These are phyloP conservation scores for Xiphophorus hellerii DNA, from an alignment of 2,113 vertebrate species.

Conservation along the genomic window DNA sequence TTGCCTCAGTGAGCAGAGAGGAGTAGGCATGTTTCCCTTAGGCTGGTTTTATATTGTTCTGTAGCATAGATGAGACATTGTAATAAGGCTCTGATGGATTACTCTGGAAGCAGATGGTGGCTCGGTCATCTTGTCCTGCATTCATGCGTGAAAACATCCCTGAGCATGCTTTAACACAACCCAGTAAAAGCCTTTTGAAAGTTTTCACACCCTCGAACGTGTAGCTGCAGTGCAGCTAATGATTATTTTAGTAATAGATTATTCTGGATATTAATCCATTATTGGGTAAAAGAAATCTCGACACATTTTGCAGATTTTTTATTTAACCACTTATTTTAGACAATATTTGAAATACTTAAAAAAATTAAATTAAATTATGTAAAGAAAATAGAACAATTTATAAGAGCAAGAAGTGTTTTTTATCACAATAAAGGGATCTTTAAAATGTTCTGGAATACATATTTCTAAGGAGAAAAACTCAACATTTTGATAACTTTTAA, in stretches of 20 bases:
- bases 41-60: conserved; percentile 53
- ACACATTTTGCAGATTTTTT: too few species aligned
- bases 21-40: conserved; percentile 25
- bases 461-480: not conserved
- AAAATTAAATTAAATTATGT: not conserved
- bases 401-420: not conserved
- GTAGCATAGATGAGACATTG: conserved; percentile 43
- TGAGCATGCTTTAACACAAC: conserved; percentile 18
- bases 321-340: too few species aligned
- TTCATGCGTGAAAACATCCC: conserved; percentile 28
- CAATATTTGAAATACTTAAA: too few species aligned
- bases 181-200: conserved; percentile 21
- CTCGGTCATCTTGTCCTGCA: conserved; percentile 40
- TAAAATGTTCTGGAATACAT: not conserved
- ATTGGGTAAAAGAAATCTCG: too few species aligned
- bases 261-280: too few species aligned
- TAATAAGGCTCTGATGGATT: conserved; percentile 66
- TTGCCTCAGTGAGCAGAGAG: conserved; percentile 41
- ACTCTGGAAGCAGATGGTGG: conserved; percentile 30
- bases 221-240: too few species aligned
- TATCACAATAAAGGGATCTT: not conserved
- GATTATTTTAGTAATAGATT: too few species aligned
- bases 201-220: too few species aligned
- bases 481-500: too few species aligned
- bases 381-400: not conserved